Base-by-base conservation (phyloP, 1,140 invertebrate species). In the Drosophila pseudoobscura region DNA sequence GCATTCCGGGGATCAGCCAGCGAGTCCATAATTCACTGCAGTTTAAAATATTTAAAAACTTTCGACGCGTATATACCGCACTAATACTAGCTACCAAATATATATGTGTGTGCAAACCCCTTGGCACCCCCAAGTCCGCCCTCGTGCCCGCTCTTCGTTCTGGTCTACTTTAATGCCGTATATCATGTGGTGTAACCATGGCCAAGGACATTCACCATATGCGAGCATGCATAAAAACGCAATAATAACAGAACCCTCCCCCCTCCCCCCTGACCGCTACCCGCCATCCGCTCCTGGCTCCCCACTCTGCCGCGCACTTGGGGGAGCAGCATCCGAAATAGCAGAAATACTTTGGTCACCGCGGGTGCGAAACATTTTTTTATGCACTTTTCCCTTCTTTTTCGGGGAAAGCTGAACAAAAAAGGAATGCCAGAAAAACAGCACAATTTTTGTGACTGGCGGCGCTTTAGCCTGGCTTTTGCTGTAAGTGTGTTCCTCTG, bases 181-280 rank as follows among this genome's bases (percentile, higher is more conserved):
- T 82, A 88, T 87, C 82, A 87, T 87, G 75, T 73, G 65, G 62
- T 72, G 72, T 84, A 68, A 84, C 62, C 82, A 85, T 79, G 75
- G 78, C 83, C 83, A 87, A 87, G 83, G 83, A 87, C 84, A 87
- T 89, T 87, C 84, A 75, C 84, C 77, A 87, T 87, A 87, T 87
- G 84, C 78, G 75, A 69, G 78, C 75, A 88, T 79, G 83, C 83
- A 87, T 87, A 87, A 87, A 87, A 87, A 87, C 83, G 79, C 83
- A 87, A 87, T 88, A 87, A 87, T 88, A 87, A 79, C 78, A 83
- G 75, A 59, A 56, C 54, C 41, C 44, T n/a, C 44, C 51, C 41
- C 43, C 51, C 35, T 17, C n/a, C 39, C 62, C 49, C 50, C 45
- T 20, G 2, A 1, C 20, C 20, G 2, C 20, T 20, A 15, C 43